Evolutionary conservation across 2,888 invertebrate species (phyloP), one percentile per base, ranked within the genome.

Genomic region (Crepidodera aurea): DNA sequence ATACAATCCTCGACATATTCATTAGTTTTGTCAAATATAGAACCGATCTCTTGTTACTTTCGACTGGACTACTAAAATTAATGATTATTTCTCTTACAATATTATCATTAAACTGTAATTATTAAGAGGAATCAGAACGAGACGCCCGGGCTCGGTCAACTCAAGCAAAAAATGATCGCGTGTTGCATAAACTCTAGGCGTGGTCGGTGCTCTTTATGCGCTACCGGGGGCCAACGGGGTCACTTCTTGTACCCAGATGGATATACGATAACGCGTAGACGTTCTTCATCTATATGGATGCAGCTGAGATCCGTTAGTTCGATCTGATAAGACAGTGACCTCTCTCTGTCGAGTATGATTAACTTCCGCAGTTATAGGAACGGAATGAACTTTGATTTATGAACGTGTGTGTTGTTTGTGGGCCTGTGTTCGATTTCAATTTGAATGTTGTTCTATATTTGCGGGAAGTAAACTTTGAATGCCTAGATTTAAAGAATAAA

Each of bases 141-240:
- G 18, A 48, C 44, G 44, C 44, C 44, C 42, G 46, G n/a, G n/a
- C 25, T 6, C 25, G 22, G 46, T 19, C 15, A 8, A 4, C 10
- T 40, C 34, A n/a, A n/a, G 42, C 50, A 37, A 54, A 53, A 65
- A 61, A 65, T 48, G 48, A 54, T 71, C 67, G 73, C 71, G 71
- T 71, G 71, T 68, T 65, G 59, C 56, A 48, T 51, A 57, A 27
- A 15, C 16, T 40, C 69, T 53, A 69, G 75, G 75, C 75, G 75
- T 75, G 75, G 75, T 73, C 71, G 69, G 55, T 61, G 62, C 69
- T 65, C 60, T 65, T 51, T 51, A 55, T 66, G 67, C 72, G 74
- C 73, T 75, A 75, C 73, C 71, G 70, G 74, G 69, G 74, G 71
- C 69, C 71, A 72, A 65, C 66, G 71, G 66, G 73, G 73, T 75